Percentiles rank a stretch among this genome's conserved stretches.
Evolutionary conservation across 1,140 invertebrate species (phyloP).

Genomic region (Tyrophagus putrescentiae): DNA sequence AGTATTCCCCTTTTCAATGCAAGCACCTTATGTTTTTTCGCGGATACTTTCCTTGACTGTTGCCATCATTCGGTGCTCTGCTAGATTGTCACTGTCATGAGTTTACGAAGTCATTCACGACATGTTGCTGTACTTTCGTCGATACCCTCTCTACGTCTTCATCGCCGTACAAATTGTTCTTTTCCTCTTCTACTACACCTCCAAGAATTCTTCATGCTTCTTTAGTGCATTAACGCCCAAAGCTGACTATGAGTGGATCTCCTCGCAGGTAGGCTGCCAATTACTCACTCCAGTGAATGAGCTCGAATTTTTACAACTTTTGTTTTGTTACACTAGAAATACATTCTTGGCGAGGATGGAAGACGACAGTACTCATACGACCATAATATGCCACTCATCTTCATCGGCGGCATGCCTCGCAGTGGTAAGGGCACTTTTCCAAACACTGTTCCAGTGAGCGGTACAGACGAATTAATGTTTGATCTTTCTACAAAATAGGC

Average conservation of each 20-base stretch:
- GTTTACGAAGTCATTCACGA: background rate
- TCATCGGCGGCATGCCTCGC: conserved; percentile 89
- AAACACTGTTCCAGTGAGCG: too few species aligned
- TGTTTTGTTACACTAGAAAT: background rate
- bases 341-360: conserved; percentile 12
- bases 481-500: too few species aligned
- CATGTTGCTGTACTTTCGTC: background rate
- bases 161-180: background rate
- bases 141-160: conserved; percentile 5
- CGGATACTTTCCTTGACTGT: background rate
- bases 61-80: background rate
- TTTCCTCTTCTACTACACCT: conserved; percentile 9
- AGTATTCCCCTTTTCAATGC: too few species aligned
- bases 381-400: conserved; percentile 78
- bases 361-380: conserved; percentile 41
- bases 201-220: background rate
- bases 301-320: background rate
- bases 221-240: background rate
- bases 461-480: too few species aligned
- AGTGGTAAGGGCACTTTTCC: too few species aligned
- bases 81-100: background rate
- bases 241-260: conserved; percentile 7
- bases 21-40: background rate
- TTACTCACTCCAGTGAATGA: background rate
- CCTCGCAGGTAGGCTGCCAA: background rate